These are phyloP conservation scores for Neodiprion pinetum DNA, from an alignment of 1,140 invertebrate genomes.

Conservation along the genomic window DNA sequence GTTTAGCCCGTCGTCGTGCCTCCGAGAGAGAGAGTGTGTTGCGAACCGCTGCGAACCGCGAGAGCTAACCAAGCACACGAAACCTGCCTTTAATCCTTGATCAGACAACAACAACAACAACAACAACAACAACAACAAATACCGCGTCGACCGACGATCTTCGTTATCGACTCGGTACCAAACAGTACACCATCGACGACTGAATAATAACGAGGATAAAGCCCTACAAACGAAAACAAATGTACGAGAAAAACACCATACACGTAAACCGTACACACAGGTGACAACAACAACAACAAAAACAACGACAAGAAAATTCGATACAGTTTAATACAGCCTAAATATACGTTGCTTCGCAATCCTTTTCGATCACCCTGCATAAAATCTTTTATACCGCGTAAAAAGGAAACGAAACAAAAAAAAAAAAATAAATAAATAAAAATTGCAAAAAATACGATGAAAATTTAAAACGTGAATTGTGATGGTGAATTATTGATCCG, in stretches of 20 bases:
- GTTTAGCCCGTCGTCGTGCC: slow-evolving; percentile 64
- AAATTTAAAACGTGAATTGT: slow-evolving; percentile 2
- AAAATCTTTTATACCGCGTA: too few relatives aligned
- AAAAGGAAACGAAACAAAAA: background rate
- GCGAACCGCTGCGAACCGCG: slow-evolving; percentile 50
- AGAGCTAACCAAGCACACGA: slow-evolving; percentile 29
- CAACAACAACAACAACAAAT: background rate
- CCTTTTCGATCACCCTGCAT: too few relatives aligned
- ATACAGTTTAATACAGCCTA: too few relatives aligned
- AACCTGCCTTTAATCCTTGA: background rate
- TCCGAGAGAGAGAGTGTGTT: slow-evolving; percentile 57
- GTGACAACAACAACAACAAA: too few relatives aligned
- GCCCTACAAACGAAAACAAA: too few relatives aligned
- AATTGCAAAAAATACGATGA: background rate
- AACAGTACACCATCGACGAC: too few relatives aligned
- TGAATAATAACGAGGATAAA: too few relatives aligned
- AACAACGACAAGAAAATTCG: too few relatives aligned
- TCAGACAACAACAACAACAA: background rate
- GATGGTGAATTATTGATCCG: slow-evolving; percentile 53
- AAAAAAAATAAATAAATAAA: background rate
- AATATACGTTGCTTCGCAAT: too few relatives aligned
- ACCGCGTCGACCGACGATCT: background rate
- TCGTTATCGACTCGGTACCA: too few relatives aligned
- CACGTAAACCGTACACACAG: too few relatives aligned
- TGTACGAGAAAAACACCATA: too few relatives aligned